Evolutionary conservation across 2,113 vertebrate species (phyloP).

Genomic region (Crotalus helleri): DNA sequence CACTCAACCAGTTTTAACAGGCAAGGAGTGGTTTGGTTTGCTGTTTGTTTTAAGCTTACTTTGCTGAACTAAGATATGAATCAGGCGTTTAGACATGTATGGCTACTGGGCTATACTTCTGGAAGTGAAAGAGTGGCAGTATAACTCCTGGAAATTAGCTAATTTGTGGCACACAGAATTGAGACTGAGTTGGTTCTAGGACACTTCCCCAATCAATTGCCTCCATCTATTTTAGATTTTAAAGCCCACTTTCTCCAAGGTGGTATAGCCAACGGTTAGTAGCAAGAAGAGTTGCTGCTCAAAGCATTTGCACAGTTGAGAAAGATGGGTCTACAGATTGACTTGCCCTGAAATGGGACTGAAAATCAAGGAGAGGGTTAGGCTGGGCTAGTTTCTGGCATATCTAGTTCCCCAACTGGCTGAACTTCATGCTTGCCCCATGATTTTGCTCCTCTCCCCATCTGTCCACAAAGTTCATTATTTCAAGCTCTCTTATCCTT

Average conservation of each 20-base stretch:
- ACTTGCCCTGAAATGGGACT: neutral
- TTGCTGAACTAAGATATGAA: neutral
- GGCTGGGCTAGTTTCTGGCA: neutral
- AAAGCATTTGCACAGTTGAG: neutral
- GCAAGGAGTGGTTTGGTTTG: neutral
- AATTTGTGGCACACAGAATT: neutral
- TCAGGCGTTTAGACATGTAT: neutral
- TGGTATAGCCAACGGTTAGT: too few relatives aligned
- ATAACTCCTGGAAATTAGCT: neutral
- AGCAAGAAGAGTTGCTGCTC: neutral
- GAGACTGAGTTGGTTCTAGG: neutral
- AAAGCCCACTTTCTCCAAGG: too few relatives aligned
- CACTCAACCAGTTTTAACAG: neutral
- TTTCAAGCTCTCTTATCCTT: neutral
- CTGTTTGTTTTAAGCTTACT: neutral
- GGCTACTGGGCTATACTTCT: neutral
- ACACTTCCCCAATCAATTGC: neutral
- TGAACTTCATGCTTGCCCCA: conserved; percentile 1
- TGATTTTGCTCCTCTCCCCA: neutral
- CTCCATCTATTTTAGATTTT: neutral
- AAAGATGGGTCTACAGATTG: too few relatives aligned
- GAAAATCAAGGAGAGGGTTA: neutral
- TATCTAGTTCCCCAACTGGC: conserved; percentile 6
- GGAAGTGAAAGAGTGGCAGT: too few relatives aligned
- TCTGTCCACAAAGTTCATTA: conserved; percentile 7